These are phyloP conservation scores for Acanthosepion pharaonis DNA, from an alignment of 2,888 invertebrate genomes.

Conservation along the genomic window DNA sequence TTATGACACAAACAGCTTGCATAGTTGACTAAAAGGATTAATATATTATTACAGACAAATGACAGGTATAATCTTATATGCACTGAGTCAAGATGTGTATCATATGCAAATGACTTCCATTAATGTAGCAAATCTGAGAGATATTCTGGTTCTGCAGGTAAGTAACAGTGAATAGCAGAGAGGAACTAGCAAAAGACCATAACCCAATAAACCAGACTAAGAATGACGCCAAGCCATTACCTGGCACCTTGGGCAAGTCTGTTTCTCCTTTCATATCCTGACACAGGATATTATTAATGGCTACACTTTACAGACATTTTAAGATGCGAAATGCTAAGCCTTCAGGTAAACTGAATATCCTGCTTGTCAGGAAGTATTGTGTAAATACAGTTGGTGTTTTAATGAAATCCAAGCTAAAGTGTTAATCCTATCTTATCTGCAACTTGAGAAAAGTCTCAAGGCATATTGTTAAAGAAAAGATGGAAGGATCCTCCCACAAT, in stretches of 20 bases:
- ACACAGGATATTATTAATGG: not conserved
- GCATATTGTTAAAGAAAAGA: not conserved
- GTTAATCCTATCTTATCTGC: not conserved
- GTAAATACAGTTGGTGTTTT: not conserved
- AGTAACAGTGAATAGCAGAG: too few relatives aligned
- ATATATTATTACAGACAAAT: too few relatives aligned
- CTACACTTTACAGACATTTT: not conserved
- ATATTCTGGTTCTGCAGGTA: too few relatives aligned
- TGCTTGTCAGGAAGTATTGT: not conserved
- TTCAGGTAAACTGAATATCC: not conserved
- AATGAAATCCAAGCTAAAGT: not conserved
- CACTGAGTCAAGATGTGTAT: too few relatives aligned
- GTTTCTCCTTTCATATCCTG: slow-evolving; percentile 15
- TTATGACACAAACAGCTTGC: too few relatives aligned
- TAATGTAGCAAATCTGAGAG: too few relatives aligned
- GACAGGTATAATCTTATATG: too few relatives aligned
- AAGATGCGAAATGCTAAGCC: not conserved
- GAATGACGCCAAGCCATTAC: not conserved
- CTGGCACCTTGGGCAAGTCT: not conserved
- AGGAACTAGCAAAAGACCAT: not conserved
- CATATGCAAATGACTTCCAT: too few relatives aligned
- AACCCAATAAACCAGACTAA: not conserved
- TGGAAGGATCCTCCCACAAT: not conserved
- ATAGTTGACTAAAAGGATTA: too few relatives aligned
- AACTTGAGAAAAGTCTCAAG: not conserved